These are phyloP conservation scores for Denticeps clupeoides DNA, from an alignment of 2,797 vertebrate species.

Conservation along the genomic window DNA sequence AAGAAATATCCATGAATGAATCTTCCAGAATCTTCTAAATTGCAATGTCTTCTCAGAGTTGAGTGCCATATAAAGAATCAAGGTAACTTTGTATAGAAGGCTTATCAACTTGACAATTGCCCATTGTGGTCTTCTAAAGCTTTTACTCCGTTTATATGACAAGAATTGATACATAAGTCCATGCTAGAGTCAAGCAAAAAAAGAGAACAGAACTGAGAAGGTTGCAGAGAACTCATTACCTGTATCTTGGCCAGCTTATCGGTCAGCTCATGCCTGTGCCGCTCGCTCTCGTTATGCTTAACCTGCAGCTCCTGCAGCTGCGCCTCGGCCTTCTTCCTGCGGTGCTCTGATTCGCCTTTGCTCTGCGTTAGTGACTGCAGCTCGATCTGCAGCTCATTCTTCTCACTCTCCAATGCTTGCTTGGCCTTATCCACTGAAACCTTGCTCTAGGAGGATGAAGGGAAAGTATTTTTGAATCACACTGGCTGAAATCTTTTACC, in stretches of 20 bases:
- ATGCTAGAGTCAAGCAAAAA: no score
- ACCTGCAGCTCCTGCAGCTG: constrained; percentile 85
- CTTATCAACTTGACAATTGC: no score
- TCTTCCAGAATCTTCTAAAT: constrained; percentile 13
- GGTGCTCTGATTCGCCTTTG: constrained; percentile 81
- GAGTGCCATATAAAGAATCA: no score
- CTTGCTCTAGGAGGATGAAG: constrained; percentile 63
- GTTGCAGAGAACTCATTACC: no score
- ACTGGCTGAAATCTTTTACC: no score
- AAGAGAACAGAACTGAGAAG: no score
- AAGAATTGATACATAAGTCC: no score
- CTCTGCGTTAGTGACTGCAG: constrained; percentile 76
- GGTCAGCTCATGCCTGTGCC: constrained; percentile 63
- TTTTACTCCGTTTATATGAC: no score
- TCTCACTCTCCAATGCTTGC: constrained; percentile 81
- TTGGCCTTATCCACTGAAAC: constrained; percentile 84
- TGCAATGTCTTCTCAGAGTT: no score
- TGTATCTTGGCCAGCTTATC: constrained; percentile 79
- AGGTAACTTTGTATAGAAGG: no score
- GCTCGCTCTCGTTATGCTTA: constrained; percentile 74
- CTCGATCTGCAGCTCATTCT: constrained; percentile 80
- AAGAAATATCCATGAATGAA: neutral
- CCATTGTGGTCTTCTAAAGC: neutral
- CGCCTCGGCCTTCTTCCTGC: constrained; percentile 84
- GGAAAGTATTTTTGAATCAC: no score